Percentiles rank a stretch among this genome's conserved stretches.
phyloP scores from a whole-genome alignment of 2,113 vertebrate genomes.

The Sphyrna mokarran region DNA sequence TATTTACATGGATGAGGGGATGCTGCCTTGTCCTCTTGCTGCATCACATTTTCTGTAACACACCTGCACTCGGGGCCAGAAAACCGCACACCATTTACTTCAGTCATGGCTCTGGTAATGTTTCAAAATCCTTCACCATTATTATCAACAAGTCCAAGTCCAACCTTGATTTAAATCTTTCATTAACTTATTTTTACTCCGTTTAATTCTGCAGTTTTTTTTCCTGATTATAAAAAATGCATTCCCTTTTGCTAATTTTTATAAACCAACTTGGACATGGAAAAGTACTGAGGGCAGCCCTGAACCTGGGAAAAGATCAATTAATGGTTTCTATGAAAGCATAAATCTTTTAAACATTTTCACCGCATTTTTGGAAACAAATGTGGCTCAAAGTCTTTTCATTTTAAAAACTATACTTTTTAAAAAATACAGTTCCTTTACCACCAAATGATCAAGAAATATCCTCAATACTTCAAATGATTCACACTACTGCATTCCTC shows the following conservation, averaged over 20 bases:
- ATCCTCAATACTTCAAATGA: neutral
- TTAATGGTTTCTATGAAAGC: neutral
- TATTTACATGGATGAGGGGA: neutral
- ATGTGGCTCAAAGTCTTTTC: neutral
- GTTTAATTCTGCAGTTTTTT: neutral
- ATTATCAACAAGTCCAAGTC: neutral
- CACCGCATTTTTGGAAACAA: neutral
- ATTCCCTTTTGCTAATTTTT: neutral
- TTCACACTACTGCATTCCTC: neutral
- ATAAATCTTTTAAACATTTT: neutral
- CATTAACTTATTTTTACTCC: neutral
- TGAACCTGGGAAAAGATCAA: neutral
- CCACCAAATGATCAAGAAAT: neutral
- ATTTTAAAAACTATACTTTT: neutral
- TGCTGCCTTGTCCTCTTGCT: neutral
- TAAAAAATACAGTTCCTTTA: neutral
- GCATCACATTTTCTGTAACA: neutral
- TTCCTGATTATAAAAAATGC: neutral
- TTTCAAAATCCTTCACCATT: neutral
- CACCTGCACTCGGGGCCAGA: neutral
- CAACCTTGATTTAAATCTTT: neutral
- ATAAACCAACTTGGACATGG: neutral
- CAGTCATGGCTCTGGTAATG: neutral
- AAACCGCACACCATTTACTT: neutral
- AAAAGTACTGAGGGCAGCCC: neutral